phyloP scores from a whole-genome alignment of 2,797 vertebrate genomes.

The Propithecus perrieri region DNA sequence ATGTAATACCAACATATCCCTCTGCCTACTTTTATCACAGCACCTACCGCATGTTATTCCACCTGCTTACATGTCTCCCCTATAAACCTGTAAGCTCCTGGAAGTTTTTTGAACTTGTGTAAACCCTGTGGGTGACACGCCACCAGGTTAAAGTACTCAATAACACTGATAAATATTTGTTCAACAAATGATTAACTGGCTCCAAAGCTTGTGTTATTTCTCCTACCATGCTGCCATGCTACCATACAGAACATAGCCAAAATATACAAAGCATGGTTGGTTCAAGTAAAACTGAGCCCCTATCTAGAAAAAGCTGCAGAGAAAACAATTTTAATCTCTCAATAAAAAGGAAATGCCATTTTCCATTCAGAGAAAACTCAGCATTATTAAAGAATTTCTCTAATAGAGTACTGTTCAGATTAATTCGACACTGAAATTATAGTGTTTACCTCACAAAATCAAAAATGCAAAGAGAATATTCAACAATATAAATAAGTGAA shows the following conservation, averaged over 20 bases:
- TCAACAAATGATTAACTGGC: not conserved
- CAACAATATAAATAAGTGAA: not conserved
- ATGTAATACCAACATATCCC: not conserved
- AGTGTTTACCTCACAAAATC: not conserved
- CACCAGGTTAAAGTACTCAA: not conserved
- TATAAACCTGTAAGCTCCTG: not conserved
- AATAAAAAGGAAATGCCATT: not conserved
- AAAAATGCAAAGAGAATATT: not conserved
- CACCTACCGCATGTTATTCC: not conserved
- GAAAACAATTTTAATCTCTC: not conserved
- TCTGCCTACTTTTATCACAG: not conserved
- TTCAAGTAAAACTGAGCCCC: not conserved
- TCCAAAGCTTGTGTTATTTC: not conserved
- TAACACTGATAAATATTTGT: not conserved
- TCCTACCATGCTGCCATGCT: not conserved
- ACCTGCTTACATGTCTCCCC: not conserved
- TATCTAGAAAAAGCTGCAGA: not conserved
- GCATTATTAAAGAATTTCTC: not conserved
- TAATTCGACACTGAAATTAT: not conserved
- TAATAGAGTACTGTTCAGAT: not conserved
- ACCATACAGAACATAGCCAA: not conserved
- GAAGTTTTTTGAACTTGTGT: not conserved
- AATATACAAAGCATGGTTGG: not conserved
- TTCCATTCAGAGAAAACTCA: not conserved
- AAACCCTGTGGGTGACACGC: not conserved